phyloP scores from a whole-genome alignment of 2,797 vertebrate genomes.

The Xerus rutilus region DNA sequence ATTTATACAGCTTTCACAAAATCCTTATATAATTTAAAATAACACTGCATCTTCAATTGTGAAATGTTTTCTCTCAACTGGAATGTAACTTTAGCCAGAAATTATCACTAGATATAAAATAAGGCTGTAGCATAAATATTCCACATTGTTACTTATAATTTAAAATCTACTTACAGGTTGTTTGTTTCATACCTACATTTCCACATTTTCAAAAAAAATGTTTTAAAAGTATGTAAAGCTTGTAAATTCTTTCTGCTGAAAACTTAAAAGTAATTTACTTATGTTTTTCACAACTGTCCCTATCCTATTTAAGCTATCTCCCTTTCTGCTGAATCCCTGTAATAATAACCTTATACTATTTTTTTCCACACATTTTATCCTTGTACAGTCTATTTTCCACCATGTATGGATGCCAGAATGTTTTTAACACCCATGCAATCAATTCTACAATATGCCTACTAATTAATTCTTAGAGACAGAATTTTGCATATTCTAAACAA shows the following conservation, averaged over 20 bases:
- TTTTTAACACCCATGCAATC: conserved; percentile 34
- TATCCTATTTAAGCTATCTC: neutral
- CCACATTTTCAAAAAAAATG: conserved; percentile 21
- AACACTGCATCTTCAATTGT: neutral
- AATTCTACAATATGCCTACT: neutral
- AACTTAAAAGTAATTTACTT: conserved; percentile 27
- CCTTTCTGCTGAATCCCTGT: conserved; percentile 19
- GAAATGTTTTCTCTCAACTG: conserved; percentile 7
- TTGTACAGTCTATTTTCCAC: neutral
- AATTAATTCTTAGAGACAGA: conserved; percentile 40
- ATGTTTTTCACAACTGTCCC: neutral
- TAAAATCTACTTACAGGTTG: conserved; percentile 2
- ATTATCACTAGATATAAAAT: conserved; percentile 27
- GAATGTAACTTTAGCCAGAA: neutral
- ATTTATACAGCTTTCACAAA: neutral
- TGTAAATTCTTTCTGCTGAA: conserved; percentile 34
- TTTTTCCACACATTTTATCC: neutral
- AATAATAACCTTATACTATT: conserved; percentile 30
- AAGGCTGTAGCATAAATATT: neutral
- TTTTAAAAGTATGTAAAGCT: neutral
- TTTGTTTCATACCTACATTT: neutral
- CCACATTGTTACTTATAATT: neutral
- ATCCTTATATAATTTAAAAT: conserved; percentile 5
- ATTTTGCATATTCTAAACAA: neutral
- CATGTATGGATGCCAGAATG: neutral